Conservation (phyloP, 2,888 invertebrate species). For the Achlya flavicornis region DNA sequence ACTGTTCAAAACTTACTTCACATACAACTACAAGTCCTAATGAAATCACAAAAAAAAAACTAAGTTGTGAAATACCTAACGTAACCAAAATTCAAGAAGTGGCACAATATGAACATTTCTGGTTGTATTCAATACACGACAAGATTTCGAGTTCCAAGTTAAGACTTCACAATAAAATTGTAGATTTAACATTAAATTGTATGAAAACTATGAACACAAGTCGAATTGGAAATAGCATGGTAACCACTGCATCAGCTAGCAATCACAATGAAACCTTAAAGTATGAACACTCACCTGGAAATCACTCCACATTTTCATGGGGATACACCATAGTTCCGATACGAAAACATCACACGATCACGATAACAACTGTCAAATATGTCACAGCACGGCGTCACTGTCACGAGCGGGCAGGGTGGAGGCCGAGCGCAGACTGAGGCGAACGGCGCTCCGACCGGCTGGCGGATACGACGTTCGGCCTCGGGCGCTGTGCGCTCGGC, state of each 20-base stretch:
- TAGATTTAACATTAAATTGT: constrained; percentile 37
- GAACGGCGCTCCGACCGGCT: constrained; percentile 32
- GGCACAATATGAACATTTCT: constrained; percentile 1
- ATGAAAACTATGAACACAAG: constrained; percentile 38
- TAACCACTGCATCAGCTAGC: constrained; percentile 25
- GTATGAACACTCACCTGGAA: constrained; percentile 71
- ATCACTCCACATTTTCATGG: constrained; percentile 84
- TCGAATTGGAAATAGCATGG: constrained; percentile 39
- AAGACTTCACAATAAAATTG: constrained; percentile 28
- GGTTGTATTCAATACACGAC: constrained; percentile 20
- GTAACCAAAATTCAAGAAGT: constrained; percentile 17
- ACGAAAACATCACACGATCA: constrained; percentile 83
- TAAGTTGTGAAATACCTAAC: constrained; percentile 24
- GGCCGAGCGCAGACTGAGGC: constrained; percentile 79
- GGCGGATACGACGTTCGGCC: constrained; percentile 50
- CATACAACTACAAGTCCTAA: not conserved
- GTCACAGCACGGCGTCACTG: constrained; percentile 75
- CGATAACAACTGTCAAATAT: constrained; percentile 82
- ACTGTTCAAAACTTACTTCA: not conserved
- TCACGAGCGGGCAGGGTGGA: constrained; percentile 64
- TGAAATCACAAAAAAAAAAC: not conserved
- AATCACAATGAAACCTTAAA: constrained; percentile 19
- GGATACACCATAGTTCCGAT: constrained; percentile 83
- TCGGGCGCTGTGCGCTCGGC: constrained; percentile 51
- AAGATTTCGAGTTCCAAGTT: constrained; percentile 37